Evolutionary conservation across 2,888 invertebrate species (phyloP).

Genomic region (Apocheima hispidaria): DNA sequence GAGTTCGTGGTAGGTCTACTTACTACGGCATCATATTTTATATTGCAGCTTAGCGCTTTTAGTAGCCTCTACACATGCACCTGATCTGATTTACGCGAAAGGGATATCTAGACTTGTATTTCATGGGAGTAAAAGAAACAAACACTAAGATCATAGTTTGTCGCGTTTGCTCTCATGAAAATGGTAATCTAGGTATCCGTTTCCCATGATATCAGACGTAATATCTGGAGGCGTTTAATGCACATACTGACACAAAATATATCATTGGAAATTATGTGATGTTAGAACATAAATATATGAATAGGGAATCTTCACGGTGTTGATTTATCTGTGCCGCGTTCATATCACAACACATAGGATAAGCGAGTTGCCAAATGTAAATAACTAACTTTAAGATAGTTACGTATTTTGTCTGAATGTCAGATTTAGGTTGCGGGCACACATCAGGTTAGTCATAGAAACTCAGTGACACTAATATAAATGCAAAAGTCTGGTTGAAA

Average conservation of each 20-base stretch:
- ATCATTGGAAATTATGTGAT: constrained; percentile 78
- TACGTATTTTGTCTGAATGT: constrained; percentile 66
- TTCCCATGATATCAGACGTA: too few species aligned
- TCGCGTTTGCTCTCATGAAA: too few species aligned
- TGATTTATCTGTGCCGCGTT: constrained; percentile 74
- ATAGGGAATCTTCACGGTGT: constrained; percentile 64
- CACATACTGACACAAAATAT: constrained; percentile 44
- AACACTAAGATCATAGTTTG: too few species aligned
- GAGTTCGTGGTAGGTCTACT: background rate
- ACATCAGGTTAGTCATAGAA: constrained; percentile 37
- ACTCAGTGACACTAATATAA: too few species aligned
- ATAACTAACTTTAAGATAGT: constrained; percentile 54
- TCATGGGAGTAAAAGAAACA: too few species aligned
- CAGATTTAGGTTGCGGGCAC: constrained; percentile 69
- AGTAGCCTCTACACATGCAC: too few species aligned
- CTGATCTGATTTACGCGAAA: too few species aligned
- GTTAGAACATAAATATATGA: constrained; percentile 74
- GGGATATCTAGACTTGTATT: too few species aligned
- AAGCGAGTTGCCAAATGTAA: constrained; percentile 84
- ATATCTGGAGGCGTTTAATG: too few species aligned
- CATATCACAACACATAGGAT: constrained; percentile 82
- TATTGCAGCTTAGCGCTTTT: background rate
- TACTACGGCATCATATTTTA: background rate
- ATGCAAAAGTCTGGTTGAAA: too few species aligned
- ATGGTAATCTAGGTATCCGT: too few species aligned